phyloP scores from a whole-genome alignment of 2,113 vertebrate genomes.

The Dissostichus mawsoni region DNA sequence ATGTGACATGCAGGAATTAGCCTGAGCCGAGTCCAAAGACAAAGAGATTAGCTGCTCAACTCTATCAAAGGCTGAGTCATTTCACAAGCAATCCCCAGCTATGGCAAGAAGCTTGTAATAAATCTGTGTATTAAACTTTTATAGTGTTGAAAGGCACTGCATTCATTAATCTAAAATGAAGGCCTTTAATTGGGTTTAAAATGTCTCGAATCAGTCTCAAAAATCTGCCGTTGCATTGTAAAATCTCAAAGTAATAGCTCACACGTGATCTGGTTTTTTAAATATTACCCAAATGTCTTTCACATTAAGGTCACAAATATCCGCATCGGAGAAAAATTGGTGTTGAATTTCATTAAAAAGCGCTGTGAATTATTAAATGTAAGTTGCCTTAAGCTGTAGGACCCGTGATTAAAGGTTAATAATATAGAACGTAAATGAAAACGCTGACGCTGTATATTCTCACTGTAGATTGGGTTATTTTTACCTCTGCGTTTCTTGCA shows the following conservation, averaged over 20 bases:
- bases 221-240: background rate
- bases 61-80: conserved; percentile 37
- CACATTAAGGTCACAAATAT: too few species aligned
- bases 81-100: conserved; percentile 46
- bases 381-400: background rate
- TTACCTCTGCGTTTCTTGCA: conserved; percentile 22
- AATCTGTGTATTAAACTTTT: background rate
- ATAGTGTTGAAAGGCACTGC: too few species aligned
- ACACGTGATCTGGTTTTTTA: too few species aligned
- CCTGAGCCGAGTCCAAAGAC: conserved; percentile 58
- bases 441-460: conserved; percentile 12
- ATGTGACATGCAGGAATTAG: conserved; percentile 70
- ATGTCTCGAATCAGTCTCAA: background rate
- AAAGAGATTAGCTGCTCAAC: conserved; percentile 63
- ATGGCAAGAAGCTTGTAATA: background rate
- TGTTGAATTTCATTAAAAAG: too few species aligned
- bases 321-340: too few species aligned
- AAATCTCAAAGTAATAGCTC: background rate
- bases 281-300: too few species aligned
- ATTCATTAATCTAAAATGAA: background rate
- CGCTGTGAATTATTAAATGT: too few species aligned
- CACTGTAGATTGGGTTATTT: conserved; percentile 30
- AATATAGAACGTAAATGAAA: conserved; percentile 2
- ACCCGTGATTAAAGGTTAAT: conserved; percentile 1
- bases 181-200: background rate